Percentiles rank a stretch among this genome's conserved stretches.
phyloP scores from a whole-genome alignment of 2,888 invertebrate genomes.

The Endomychus coccineus region DNA sequence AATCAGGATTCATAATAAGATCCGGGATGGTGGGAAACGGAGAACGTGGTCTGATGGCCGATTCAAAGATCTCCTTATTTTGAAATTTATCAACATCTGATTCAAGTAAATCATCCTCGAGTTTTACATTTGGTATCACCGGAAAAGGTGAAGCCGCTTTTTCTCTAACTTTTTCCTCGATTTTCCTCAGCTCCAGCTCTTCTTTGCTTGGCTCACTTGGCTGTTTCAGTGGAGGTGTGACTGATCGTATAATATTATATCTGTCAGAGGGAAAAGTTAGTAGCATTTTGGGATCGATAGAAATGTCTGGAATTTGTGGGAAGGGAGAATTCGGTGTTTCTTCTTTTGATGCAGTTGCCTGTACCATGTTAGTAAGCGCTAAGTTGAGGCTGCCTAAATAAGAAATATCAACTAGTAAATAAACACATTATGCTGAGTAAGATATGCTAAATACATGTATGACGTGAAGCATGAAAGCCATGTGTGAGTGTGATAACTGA shows the following conservation, averaged over 20 bases:
- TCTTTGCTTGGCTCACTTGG: constrained; percentile 23
- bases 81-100: constrained; percentile 26
- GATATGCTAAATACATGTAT: too few relatives aligned
- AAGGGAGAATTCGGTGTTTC: constrained; percentile 29
- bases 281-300: constrained; percentile 24
- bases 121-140: constrained; percentile 29
- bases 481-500: too few relatives aligned
- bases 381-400: constrained; percentile 34
- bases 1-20: constrained; percentile 32
- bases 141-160: constrained; percentile 30
- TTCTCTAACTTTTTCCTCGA: constrained; percentile 18
- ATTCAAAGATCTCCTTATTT: constrained; percentile 19
- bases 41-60: constrained; percentile 26
- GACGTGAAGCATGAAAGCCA: too few relatives aligned
- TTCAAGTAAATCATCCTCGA: constrained; percentile 26
- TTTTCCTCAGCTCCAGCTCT: constrained; percentile 13
- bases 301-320: constrained; percentile 32
- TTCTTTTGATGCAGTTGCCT: constrained; percentile 18
- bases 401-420: too few relatives aligned
- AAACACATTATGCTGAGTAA: too few relatives aligned
- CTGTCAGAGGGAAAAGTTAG: too few relatives aligned
- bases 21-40: constrained; percentile 38
- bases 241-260: constrained; percentile 22
- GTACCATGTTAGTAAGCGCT: constrained; percentile 31
- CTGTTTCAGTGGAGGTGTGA: constrained; percentile 24